phyloP scores from a whole-genome alignment of 2,888 invertebrate species.

The Pherbina coryleti region DNA sequence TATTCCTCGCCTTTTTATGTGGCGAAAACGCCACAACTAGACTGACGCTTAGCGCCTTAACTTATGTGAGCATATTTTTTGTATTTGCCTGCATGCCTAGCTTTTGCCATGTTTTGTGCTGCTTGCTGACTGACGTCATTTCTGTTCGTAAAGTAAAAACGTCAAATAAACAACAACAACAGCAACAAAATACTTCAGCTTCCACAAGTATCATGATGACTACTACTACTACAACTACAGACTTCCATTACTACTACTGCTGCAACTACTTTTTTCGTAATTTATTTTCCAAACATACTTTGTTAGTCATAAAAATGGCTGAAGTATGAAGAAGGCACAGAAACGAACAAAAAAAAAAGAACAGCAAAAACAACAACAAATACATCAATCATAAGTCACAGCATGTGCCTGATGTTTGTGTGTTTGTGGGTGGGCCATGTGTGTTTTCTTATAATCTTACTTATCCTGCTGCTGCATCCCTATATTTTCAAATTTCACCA shows the following conservation, averaged over 20 bases:
- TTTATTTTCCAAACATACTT: not conserved
- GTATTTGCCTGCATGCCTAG: not conserved
- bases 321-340: not conserved
- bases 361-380: conserved; percentile 11
- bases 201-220: not conserved
- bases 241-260: not conserved
- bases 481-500: not conserved
- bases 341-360: not conserved
- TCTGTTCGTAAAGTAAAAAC: conserved; percentile 12
- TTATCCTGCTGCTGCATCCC: conserved; percentile 1
- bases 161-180: conserved; percentile 27
- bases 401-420: not conserved
- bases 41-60: conserved; percentile 1
- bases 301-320: not conserved
- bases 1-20: not conserved
- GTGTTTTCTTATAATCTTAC: conserved; percentile 20
- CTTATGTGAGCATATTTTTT: conserved; percentile 2
- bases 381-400: conserved; percentile 37
- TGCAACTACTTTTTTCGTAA: not conserved
- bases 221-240: no score
- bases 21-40: not conserved
- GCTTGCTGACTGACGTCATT: not conserved
- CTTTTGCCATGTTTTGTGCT: not conserved
- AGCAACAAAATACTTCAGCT: conserved; percentile 6
- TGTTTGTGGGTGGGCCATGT: conserved; percentile 13